Evolutionary conservation across 2,797 vertebrate genomes (phyloP).

Genomic region (Gallinago solitaria): DNA sequence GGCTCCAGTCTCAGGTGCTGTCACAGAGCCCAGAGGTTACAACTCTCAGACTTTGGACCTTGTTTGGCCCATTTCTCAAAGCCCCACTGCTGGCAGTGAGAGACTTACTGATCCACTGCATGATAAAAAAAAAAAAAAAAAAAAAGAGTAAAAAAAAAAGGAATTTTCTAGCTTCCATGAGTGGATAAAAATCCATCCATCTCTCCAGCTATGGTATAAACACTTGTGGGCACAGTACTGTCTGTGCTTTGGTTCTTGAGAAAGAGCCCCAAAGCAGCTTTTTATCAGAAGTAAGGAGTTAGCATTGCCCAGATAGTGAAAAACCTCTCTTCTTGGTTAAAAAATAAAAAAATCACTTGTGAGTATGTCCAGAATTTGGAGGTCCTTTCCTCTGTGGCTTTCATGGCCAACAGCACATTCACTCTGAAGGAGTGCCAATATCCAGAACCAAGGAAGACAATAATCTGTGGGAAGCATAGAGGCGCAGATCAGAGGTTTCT

Average conservation of each 20-base stretch:
- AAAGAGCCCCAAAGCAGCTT: background rate
- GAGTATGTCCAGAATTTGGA: background rate
- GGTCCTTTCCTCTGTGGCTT: background rate
- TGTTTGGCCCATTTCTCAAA: too few species aligned
- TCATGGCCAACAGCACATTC: background rate
- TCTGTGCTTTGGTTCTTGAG: background rate
- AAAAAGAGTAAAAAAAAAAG: background rate
- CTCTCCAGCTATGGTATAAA: background rate
- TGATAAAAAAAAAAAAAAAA: too few species aligned
- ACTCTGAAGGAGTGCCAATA: background rate
- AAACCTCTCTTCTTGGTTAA: background rate
- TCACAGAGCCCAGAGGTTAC: too few species aligned
- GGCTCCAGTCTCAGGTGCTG: too few species aligned
- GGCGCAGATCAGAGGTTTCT: background rate
- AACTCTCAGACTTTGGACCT: too few species aligned
- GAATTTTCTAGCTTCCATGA: background rate
- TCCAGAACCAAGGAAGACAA: background rate
- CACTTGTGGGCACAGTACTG: background rate
- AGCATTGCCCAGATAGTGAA: background rate
- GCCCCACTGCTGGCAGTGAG: too few species aligned
- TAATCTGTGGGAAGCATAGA: background rate
- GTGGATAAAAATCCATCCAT: background rate
- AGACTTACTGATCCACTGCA: background rate
- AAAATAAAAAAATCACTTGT: fast-evolving
- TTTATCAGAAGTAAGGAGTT: background rate